Percentiles rank a stretch among this genome's conserved stretches.
These are phyloP conservation scores for Meloe dianella DNA, from an alignment of 2,888 invertebrate genomes.

Conservation along the genomic window DNA sequence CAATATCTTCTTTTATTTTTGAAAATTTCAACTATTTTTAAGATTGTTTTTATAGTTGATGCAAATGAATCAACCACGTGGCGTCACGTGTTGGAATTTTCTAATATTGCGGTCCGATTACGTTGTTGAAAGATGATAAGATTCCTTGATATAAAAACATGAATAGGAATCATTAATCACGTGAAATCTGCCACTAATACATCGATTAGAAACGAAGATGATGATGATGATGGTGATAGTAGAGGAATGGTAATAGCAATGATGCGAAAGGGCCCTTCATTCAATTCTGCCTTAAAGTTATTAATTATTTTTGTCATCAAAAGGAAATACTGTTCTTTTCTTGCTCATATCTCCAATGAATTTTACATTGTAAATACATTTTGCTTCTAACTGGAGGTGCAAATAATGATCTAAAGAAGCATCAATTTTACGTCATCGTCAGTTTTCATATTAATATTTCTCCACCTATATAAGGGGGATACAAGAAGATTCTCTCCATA, in stretches of 20 bases:
- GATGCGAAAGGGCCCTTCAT: constrained; percentile 37
- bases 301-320: constrained; percentile 57
- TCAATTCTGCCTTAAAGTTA: constrained; percentile 46
- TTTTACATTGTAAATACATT: constrained; percentile 29
- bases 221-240: background rate
- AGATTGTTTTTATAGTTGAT: background rate
- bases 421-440: constrained; percentile 48
- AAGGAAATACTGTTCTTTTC: constrained; percentile 46
- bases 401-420: constrained; percentile 46
- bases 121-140: constrained; percentile 26
- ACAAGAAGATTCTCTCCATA: constrained; percentile 31
- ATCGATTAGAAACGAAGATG: constrained; percentile 51
- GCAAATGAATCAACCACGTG: constrained; percentile 16
- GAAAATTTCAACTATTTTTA: background rate
- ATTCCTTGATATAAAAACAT: constrained; percentile 26
- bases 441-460: constrained; percentile 38
- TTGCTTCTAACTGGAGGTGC: constrained; percentile 46
- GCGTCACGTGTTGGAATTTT: constrained; percentile 30
- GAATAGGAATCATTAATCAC: constrained; percentile 53
- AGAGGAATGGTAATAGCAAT: background rate
- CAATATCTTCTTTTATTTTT: background rate
- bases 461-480: constrained; percentile 7
- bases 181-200: constrained; percentile 52
- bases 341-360: constrained; percentile 32
- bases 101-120: constrained; percentile 34